Evolutionary conservation across 2,113 vertebrate genomes (phyloP).

Genomic region (Siniperca chuatsi): DNA sequence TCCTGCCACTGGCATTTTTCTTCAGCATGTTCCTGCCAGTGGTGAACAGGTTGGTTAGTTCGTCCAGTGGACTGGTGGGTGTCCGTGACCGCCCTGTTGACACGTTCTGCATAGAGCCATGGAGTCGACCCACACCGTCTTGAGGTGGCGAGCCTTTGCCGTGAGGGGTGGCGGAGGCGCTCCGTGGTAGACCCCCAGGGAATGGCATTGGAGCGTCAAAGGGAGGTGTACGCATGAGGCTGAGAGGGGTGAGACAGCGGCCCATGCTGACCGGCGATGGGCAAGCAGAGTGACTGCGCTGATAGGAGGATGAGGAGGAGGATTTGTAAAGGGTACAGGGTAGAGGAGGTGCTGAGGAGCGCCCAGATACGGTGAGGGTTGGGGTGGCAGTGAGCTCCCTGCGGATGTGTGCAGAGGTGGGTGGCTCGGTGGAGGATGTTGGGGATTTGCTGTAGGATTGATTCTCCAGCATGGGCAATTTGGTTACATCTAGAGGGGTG

Average conservation of each 20-base stretch:
- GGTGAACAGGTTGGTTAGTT: constrained; percentile 97
- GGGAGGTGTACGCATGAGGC: constrained; percentile 95
- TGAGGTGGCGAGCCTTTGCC: constrained; percentile 91
- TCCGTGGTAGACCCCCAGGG: constrained; percentile 90
- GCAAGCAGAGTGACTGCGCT: constrained; percentile 95
- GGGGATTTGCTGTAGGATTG: constrained; percentile 93
- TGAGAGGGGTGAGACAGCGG: constrained; percentile 95
- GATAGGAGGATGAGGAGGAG: constrained; percentile 91
- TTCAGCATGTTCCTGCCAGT: constrained; percentile 96
- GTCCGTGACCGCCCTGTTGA: constrained; percentile 91
- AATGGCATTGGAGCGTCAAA: constrained; percentile 90
- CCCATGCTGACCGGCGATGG: constrained; percentile 98
- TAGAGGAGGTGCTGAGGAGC: constrained; percentile 93
- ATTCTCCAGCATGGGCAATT: constrained; percentile 94
- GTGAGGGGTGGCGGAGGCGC: constrained; percentile 92
- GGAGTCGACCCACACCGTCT: constrained; percentile 88
- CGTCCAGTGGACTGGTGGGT: constrained; percentile 97
- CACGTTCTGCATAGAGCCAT: constrained; percentile 89
- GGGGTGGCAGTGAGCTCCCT: constrained; percentile 90
- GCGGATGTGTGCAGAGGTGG: constrained; percentile 87
- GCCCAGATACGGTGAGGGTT: constrained; percentile 88
- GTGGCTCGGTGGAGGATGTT: constrained; percentile 85
- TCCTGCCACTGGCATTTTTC: constrained; percentile 93
- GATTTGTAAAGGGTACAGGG: constrained; percentile 94
- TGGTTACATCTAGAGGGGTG: constrained; percentile 94